Percentiles rank a stretch among this genome's conserved stretches.
phyloP scores from a whole-genome alignment of 2,888 invertebrate genomes.

The Eupithecia centaureata region DNA sequence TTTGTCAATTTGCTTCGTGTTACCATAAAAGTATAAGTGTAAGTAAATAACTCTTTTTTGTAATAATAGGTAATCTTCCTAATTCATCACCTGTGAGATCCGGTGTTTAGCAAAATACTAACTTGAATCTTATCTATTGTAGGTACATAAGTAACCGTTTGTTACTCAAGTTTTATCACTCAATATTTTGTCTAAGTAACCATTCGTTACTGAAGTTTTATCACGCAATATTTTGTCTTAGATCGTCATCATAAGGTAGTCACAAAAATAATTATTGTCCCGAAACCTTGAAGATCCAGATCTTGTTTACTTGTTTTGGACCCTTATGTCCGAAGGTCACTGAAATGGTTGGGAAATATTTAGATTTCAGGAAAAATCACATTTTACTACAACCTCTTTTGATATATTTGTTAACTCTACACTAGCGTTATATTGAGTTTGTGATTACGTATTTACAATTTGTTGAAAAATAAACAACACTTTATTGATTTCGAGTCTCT shows the following conservation, averaged over 20 bases:
- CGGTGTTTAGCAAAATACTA: neutral
- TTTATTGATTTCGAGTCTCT: neutral
- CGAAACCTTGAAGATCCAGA: conserved; percentile 48
- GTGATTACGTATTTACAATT: neutral
- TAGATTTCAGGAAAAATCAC: conserved; percentile 39
- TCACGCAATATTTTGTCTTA: neutral
- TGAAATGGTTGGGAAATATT: conserved; percentile 38
- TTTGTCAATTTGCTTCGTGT: neutral
- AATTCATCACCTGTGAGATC: neutral
- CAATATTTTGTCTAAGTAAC: neutral
- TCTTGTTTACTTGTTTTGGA: conserved; percentile 50
- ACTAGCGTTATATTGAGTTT: neutral
- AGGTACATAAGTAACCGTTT: no score
- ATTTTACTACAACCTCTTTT: neutral
- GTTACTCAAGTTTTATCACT: neutral
- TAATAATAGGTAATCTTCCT: neutral
- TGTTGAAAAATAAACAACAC: neutral
- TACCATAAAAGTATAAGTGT: neutral
- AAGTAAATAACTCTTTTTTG: neutral
- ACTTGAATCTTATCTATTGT: neutral
- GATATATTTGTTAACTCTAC: neutral
- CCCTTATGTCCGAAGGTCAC: conserved; percentile 44
- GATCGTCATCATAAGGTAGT: no score
- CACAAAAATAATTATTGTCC: conserved; percentile 17
- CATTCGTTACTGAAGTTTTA: neutral